These are phyloP conservation scores for Barbus barbus DNA, from an alignment of 2,113 vertebrate species.

Conservation along the genomic window DNA sequence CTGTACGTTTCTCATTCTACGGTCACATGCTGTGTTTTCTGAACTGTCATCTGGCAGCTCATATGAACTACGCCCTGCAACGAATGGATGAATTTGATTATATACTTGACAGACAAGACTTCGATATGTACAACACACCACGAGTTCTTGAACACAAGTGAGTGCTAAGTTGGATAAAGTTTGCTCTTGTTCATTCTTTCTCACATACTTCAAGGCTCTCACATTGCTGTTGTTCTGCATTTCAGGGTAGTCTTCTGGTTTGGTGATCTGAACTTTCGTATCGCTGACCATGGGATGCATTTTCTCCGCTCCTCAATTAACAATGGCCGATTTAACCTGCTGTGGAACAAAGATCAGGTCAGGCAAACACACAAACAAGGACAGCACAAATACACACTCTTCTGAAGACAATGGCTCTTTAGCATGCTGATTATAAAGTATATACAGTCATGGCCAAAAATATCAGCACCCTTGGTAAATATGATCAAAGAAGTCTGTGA, in stretches of 20 bases:
- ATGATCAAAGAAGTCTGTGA: too few species aligned
- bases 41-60: conserved; percentile 94
- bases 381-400: background rate
- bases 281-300: conserved; percentile 88
- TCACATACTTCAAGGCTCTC: background rate
- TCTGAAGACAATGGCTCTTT: too few species aligned
- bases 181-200: background rate
- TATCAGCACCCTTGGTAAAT: too few species aligned
- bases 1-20: conserved; percentile 84
- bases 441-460: too few species aligned
- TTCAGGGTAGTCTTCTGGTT: conserved; percentile 90
- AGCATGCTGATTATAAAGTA: too few species aligned
- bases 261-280: conserved; percentile 95
- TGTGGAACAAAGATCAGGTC: conserved; percentile 97
- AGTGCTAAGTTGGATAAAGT: conserved; percentile 58
- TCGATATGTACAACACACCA: conserved; percentile 75
- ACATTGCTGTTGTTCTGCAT: conserved; percentile 34
- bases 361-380: background rate
- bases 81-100: conserved; percentile 89
- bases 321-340: conserved; percentile 73
- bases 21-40: conserved; percentile 89
- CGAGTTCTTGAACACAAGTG: conserved; percentile 89
- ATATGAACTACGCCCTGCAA: conserved; percentile 85
- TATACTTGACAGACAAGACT: conserved; percentile 87
- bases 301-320: conserved; percentile 89